Evolutionary conservation across 2,888 invertebrate genomes (phyloP), one percentile per base, ranked within the genome.

Genomic region (Lamproptera curius): DNA sequence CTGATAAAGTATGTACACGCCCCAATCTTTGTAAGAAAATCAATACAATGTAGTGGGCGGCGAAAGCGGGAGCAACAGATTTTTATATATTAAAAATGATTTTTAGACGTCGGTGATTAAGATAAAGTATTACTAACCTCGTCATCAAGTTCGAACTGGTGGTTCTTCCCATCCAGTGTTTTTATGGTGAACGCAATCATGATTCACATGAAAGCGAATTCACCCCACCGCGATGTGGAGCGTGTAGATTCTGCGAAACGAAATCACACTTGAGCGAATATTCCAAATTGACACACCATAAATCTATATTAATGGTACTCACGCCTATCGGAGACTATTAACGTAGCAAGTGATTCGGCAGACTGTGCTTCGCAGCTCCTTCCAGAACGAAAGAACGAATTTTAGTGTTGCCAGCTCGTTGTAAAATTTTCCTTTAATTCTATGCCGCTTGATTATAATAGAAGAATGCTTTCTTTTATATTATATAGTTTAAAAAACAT

Each of bases 161-260:
- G 95, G 86, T 96, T 95, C 73, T 91, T 92, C 28, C 95, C 94
- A 89, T 97, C 96, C 71, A 97, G 89, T 52, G 96, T 97, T 85
- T 96, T 96, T 62, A 97, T 94, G 60, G 94, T 96, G 64, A 97
- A 89, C 64, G 94, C 91, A 87, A 96, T 94, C 93, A 93, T 93
- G 70, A 76, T 89, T 61, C 26, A 16, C 15, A 11, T 11, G 36
- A 4, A n/a, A 10, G 36, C 43, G 36, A 26, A 17, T 15, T 11
- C 40, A 31, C 28, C 40, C 31, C 16, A 40, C 16, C 31, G 6
- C n/a, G 13, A 31, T 3, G 13, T 31, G 16, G 11, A 15, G 9
- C 11, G 31, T 15, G 6, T 10, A n/a, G 15, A 9, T 17, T 16
- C 36, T 43, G 26, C 11, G 11, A 26, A 43, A 36, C 6, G 36